A percentile compares a stretch with the other conserved stretches of the same genome.
These are phyloP conservation scores for Formica aserva DNA, from an alignment of 2,888 invertebrate species.

Conservation along the genomic window DNA sequence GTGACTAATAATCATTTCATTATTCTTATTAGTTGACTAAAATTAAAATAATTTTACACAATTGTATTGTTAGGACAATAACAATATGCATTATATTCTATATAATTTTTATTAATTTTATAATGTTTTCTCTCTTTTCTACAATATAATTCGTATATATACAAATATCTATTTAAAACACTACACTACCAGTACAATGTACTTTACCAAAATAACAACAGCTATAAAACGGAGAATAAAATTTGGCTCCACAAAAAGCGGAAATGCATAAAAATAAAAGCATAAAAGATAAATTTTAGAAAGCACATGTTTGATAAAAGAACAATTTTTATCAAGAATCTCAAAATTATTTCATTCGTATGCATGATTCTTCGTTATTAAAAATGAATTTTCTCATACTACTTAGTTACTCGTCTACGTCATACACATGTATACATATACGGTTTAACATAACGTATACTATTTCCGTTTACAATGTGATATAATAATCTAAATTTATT, in stretches of 20 bases:
- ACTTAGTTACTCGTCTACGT: slow-evolving; percentile 41
- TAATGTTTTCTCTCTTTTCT: slow-evolving; percentile 36
- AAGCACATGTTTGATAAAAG: not conserved
- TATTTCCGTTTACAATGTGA: slow-evolving; percentile 65
- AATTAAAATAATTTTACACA: not conserved
- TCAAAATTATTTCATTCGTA: slow-evolving; percentile 43
- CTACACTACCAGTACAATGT: slow-evolving; percentile 27
- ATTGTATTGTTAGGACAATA: not conserved
- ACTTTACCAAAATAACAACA: slow-evolving; percentile 50
- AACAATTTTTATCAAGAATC: not conserved
- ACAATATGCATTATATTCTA: slow-evolving; percentile 28
- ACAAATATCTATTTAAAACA: slow-evolving; percentile 59
- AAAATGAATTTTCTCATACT: slow-evolving; percentile 49
- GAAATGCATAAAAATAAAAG: not conserved
- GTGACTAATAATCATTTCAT: not conserved
- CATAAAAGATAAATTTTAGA: slow-evolving; percentile 7
- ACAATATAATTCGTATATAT: slow-evolving; percentile 61
- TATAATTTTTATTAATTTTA: slow-evolving; percentile 63
- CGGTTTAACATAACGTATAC: slow-evolving; percentile 66
- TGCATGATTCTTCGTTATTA: slow-evolving; percentile 46
- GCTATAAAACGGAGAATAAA: not conserved
- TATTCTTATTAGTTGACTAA: not conserved
- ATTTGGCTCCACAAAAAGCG: not conserved
- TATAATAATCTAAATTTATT: slow-evolving; percentile 67
- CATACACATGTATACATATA: slow-evolving; percentile 60